Base-by-base conservation (phyloP, 2,797 vertebrate species). In the Sylvilagus floridanus region DNA sequence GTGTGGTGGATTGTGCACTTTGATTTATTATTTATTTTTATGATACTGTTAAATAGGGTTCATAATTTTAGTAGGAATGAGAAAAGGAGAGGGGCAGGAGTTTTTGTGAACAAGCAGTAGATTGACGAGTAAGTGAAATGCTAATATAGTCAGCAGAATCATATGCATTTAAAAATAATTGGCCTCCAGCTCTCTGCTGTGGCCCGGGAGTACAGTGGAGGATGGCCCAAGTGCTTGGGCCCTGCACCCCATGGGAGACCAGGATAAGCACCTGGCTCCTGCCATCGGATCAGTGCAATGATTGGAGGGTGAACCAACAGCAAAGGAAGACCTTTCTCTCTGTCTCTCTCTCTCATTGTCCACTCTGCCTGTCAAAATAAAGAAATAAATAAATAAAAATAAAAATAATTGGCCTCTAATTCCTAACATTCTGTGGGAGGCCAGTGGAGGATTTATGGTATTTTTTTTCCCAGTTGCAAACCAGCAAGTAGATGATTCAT, bases 401-500 rank as follows among this genome's bases (percentile, higher is more conserved):
- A 30, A 91, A 95, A 91, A 75, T 96, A 94, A 95, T 77, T 73
- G 71, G 2, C 65, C 26, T 92, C 75, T 94, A 92, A 95, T 90
- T 88, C 47, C 78, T 84, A 88, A 90, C 30, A 90, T 86, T 90
- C 65, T 60, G 12, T 73, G 52, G 83, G 73, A 95, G 60, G 30
- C 66, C 26, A 16, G 3, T 47, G 66, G 75, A 91, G n/a, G 42
- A 73, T 83, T 94, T 94, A 54, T 37, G 95, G 9, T 68, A 26
- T 63, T 84, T 85, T 35, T 50, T 62, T 72, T 42, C 30, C 77
- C 21, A 37, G 32, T 85, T 77, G 50, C 62, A 89, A 88, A 88
- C 35, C 60, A 93, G 37, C n/a, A 95, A 96, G 57, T 73, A 76
- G 84, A 88, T 96, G 78, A 96, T 92, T 96, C 90, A 93, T 95